Base-by-base conservation (phyloP, 2,888 invertebrate species). In the Schizotus pectinicornis region DNA sequence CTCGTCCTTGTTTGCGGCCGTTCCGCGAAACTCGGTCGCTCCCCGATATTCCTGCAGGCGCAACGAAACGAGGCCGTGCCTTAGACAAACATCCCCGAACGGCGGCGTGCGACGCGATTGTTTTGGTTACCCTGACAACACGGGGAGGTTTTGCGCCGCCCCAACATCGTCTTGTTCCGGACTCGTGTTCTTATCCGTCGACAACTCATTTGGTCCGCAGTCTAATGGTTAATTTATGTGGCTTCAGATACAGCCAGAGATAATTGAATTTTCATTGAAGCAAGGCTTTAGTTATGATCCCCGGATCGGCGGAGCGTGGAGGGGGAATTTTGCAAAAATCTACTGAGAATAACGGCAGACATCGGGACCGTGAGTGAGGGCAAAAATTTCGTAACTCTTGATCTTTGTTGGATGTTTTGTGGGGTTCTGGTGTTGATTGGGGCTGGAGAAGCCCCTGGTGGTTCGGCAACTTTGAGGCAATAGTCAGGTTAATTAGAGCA, bases 251-350 rank as follows among this genome's bases (percentile, higher is more conserved):
- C 59, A 55, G 61, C 59, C 51, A 60, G 59, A 63, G 59, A 59
- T 64, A 64, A 64, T 64, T 64, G 62, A 63, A 64, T 60, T 64
- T 64, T 63, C 60, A 64, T 64, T 63, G 61, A 59, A 59, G 54
- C 59, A 55, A 51, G 49, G 39, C 53, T 38, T 57, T 47, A 58
- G 53, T 59, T 59, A 54, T 58, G 59, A 59, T 54, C 54, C 54
- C 49, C 49, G 54, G 54, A 54, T 54, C 5, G 59, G 42, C 48
- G 56, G 56, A n/a, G 49, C 35, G 37, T 37, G 42, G 49, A 42
- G 49, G 56, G 56, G 42, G 56, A 49, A 42, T 56, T 49, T 56
- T 49, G 47, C 54, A 47, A 47, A 47, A 54, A 41, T 54, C 47
- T 54, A 47, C 37, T 7, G 47, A 22, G 39, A 32, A 38, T 41